Conservation (phyloP, 1,140 invertebrate genomes). For the Pogonus chalceus region DNA sequence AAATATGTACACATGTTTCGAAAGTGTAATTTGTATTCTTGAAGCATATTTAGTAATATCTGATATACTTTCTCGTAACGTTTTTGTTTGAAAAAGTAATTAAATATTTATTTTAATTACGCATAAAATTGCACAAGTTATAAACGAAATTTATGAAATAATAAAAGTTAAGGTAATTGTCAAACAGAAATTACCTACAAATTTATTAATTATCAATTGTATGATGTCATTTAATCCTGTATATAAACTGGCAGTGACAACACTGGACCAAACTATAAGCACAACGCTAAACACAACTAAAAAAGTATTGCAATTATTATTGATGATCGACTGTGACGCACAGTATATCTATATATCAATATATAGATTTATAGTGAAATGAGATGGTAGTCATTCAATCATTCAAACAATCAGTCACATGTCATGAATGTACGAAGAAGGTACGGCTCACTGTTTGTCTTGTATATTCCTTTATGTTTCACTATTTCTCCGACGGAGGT, state of each 20-base stretch:
- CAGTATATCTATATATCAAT: neutral
- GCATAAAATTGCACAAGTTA: too few relatives aligned
- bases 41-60: too few relatives aligned
- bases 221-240: too few relatives aligned
- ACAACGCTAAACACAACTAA: neutral
- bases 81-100: too few relatives aligned
- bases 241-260: neutral
- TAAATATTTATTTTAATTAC: too few relatives aligned
- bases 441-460: neutral
- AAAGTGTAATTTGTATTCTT: too few relatives aligned
- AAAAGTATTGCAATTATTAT: neutral
- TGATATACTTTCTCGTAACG: too few relatives aligned
- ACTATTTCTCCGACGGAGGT: conserved; percentile 15
- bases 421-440: neutral
- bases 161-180: too few relatives aligned
- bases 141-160: too few relatives aligned
- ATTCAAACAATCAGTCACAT: neutral
- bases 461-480: conserved; percentile 8
- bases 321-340: neutral
- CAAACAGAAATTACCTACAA: too few relatives aligned
- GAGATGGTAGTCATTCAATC: neutral
- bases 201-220: too few relatives aligned
- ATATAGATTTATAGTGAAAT: neutral
- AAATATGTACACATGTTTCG: too few relatives aligned
- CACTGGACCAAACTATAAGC: neutral